Base-by-base conservation (phyloP, 2,113 vertebrate species). In the Nibea albiflora region DNA sequence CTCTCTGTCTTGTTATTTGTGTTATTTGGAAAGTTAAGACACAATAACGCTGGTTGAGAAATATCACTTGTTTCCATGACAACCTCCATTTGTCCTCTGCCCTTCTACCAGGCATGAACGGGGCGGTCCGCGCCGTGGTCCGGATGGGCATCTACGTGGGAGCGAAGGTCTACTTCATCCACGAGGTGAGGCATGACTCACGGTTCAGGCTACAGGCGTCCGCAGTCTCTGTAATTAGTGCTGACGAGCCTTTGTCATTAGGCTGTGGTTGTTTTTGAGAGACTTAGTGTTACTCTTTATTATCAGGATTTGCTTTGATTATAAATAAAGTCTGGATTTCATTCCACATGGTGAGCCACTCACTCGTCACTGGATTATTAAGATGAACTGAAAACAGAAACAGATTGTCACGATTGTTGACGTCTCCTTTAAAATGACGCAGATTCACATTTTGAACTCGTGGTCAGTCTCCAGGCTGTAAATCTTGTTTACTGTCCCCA, bases 141-240 rank as follows among this genome's bases (percentile, higher is more conserved):
- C 67, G 93, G 0, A 94, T 93, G 93, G 92, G 92, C 0, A 91
- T 93, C 85, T 94, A 94, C 3, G 93, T 94, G 9, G 93, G 90
- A 53, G 93, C 93, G 5, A 94, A 94, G 70, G 92, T 94, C 71
- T 94, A 87, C 86, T 94, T 94, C 76, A 92, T 94, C 88, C 84
- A 93, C 4, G 93, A 94, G 93, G 93, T 94, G 81, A 90, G 85
- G 11, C 42, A 0, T 4, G 46, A 31, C 3, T 3, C 70, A 7
- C 15, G 47, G 11, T 62, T 78, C 57, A 17, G 47, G 9, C 31
- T 78, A 39, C 58, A 47, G 31, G n/a, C 31, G 1, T 58, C 64
- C 65, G 65, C 49, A 2, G 26, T 3, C 5, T 20, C 31, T 15
- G 3, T 52, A 22, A 77, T 31, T 2, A 24, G 8, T 10, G 2